A percentile compares a stretch with the other conserved stretches of the same genome.
phyloP scores from a whole-genome alignment of 2,113 vertebrate species.

The Protobothrops mucrosquamatus region DNA sequence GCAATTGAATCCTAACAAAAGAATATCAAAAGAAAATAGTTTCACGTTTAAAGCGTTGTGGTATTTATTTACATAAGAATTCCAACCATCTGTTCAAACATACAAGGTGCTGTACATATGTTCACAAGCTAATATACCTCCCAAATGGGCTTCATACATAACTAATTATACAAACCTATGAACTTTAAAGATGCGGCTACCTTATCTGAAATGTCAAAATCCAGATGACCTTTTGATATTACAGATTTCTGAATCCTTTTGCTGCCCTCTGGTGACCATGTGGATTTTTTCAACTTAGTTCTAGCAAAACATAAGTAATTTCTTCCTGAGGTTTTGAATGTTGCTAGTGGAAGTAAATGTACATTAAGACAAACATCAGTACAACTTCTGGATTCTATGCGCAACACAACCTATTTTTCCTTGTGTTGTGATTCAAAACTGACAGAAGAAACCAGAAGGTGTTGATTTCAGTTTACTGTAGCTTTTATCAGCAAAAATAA shows the following conservation, averaged over 20 bases:
- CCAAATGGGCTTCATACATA: neutral
- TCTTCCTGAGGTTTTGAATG: neutral
- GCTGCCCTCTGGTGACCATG: neutral
- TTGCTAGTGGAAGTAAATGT: neutral
- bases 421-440: neutral
- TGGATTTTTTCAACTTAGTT: neutral
- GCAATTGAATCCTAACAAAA: constrained; percentile 18
- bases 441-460: constrained; percentile 24
- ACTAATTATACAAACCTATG: constrained; percentile 30
- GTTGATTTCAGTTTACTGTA: constrained; percentile 30
- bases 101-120: neutral
- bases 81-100: neutral
- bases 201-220: neutral
- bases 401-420: neutral
- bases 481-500: constrained; percentile 46
- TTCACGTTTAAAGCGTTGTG: constrained; percentile 13
- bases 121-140: neutral
- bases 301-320: constrained; percentile 14
- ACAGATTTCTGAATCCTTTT: neutral
- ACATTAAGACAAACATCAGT: neutral
- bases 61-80: constrained; percentile 8
- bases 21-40: constrained; percentile 9
- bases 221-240: neutral
- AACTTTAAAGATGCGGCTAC: constrained; percentile 9
- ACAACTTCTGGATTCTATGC: neutral